Conservation (phyloP, 2,797 vertebrate genomes). For the Anguilla obscura region DNA sequence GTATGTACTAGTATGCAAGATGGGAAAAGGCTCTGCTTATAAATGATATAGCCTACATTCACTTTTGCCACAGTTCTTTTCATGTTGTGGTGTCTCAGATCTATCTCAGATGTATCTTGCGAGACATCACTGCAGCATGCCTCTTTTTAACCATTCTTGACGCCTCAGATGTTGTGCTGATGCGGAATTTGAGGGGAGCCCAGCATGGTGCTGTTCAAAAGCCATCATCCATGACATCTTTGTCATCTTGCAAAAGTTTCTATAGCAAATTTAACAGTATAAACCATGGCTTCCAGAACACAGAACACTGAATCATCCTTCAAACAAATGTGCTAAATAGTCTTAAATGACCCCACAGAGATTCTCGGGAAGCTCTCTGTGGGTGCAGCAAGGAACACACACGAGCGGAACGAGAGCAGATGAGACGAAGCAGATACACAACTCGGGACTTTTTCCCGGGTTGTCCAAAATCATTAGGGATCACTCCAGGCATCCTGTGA, state of each 20-base stretch:
- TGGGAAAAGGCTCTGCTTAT: neutral
- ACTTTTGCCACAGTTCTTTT: neutral
- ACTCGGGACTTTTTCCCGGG: neutral
- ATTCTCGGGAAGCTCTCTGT: neutral
- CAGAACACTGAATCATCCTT: neutral
- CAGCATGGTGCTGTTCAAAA: neutral
- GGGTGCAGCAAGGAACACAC: neutral
- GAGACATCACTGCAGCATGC: neutral
- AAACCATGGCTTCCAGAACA: neutral
- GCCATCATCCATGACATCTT: neutral
- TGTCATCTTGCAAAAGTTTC: neutral
- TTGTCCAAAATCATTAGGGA: neutral
- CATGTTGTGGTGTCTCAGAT: neutral
- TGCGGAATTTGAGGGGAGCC: neutral
- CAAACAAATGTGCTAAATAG: neutral
- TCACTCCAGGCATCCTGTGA: neutral
- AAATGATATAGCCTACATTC: neutral
- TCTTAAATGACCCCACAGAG: constrained; percentile 4
- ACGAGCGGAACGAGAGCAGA: neutral
- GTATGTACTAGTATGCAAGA: neutral
- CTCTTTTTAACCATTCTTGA: neutral
- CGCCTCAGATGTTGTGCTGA: neutral
- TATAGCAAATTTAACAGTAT: neutral
- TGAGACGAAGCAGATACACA: neutral
- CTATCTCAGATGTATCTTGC: neutral